Evolutionary conservation across 2,888 invertebrate genomes (phyloP), one percentile per base, ranked within the genome.

Genomic region (Slavum lentiscoides): DNA sequence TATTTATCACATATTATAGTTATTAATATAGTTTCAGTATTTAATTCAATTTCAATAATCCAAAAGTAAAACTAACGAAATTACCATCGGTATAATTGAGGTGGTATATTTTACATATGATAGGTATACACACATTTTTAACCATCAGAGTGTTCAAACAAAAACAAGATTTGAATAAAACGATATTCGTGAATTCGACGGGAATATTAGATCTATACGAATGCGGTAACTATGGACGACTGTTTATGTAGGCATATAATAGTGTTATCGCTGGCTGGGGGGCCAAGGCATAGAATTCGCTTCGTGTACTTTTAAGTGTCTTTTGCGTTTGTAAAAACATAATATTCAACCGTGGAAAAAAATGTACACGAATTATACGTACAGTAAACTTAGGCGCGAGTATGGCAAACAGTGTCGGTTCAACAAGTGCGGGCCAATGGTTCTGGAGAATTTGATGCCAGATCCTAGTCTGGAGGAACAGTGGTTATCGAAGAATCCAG

Each of bases 401-500:
- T 94, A 92, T 86, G 94, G 94, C 0, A 88, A 89, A 83, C 91
- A 92, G 85, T 90, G 91, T 73, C 86, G 90, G 69, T 94, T 94
- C 85, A 89, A 89, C 82, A 91, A 92, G 84, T 90, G 89, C 84
- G 91, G 91, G n/a, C 82, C 85, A 11, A 84, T 82, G 6, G 80
- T 85, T 9, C 82, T 86, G 75, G 85, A 85, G 61, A 84, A 86
- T 77, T 84, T 87, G 43, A 67, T 81, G 39, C 87, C 87, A 30
- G 83, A 86, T 80, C 89, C 90, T 9, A 90, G 90, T 83, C 85
- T 92, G 61, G 87, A 90, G 73, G 90, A 91, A 83, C 89, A 90
- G 84, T 93, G 91, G 85, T 83, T 85, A 85, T 88, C 83, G 87
- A 90, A 84, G 90, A 91, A 85, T 86, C 91, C 92, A 0, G 90